Conservation (phyloP, 1,140 invertebrate genomes). For the Drosophila lacteicornis region DNA sequence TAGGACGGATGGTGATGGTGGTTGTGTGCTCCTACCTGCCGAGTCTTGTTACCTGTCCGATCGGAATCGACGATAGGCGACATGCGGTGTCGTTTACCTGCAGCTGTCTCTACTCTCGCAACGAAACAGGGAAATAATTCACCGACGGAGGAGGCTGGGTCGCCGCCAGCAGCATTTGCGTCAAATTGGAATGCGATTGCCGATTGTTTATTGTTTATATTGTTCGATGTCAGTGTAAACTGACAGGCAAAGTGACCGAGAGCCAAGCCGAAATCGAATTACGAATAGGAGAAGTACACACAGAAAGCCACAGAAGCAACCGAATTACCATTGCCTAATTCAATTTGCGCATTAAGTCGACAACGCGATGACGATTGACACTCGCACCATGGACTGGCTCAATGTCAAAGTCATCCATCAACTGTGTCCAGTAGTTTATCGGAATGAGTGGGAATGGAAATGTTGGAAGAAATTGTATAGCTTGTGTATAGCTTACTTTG, state of each 20-base stretch:
- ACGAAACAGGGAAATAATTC: not conserved
- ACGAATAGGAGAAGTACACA: conserved; percentile 21
- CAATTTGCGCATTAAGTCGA: conserved; percentile 66
- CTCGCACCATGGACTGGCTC: conserved; percentile 40
- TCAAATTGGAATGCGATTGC: conserved; percentile 49
- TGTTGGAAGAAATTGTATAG: not conserved
- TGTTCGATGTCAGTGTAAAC: conserved; percentile 20
- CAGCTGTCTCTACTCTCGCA: conserved; percentile 41
- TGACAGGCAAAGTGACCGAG: conserved; percentile 39
- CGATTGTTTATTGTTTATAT: conserved; percentile 15
- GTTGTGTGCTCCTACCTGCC: conserved; percentile 39
- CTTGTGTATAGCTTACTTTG: too few species aligned
- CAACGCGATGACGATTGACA: conserved; percentile 56
- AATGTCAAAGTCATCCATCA: conserved; percentile 64
- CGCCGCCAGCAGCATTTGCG: conserved; percentile 13
- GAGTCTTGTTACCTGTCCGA: conserved; percentile 75
- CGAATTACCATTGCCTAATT: conserved; percentile 60
- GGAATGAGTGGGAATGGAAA: conserved; percentile 1
- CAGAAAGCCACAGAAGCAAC: conserved; percentile 26
- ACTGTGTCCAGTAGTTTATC: not conserved
- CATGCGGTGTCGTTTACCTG: conserved; percentile 73
- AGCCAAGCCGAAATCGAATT: conserved; percentile 53
- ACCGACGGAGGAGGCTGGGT: not conserved
- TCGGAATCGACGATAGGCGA: conserved; percentile 66
- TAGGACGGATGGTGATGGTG: conserved; percentile 21